Evolutionary conservation across 1,140 invertebrate species (phyloP).

Genomic region (Sitobion miscanthi): DNA sequence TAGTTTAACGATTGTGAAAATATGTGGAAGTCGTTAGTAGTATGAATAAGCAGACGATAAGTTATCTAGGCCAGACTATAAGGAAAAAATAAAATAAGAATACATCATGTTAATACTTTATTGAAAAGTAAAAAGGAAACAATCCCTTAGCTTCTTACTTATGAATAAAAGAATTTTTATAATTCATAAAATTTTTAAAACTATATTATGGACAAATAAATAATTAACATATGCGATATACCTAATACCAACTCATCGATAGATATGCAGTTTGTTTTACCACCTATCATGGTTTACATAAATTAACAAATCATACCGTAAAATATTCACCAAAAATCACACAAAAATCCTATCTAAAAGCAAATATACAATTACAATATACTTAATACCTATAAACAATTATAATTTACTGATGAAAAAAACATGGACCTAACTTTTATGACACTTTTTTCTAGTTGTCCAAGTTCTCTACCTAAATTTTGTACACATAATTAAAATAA

Average conservation of each 20-base stretch:
- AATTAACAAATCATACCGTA: not conserved
- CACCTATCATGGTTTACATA: not conserved
- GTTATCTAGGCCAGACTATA: not conserved
- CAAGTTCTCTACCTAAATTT: not conserved
- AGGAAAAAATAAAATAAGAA: not conserved
- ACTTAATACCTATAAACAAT: not conserved
- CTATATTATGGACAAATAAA: not conserved
- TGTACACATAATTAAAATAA: not conserved
- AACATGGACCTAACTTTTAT: not conserved
- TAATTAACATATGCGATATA: not conserved
- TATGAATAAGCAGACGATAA: constrained; percentile 14
- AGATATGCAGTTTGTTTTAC: not conserved
- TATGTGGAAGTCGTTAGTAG: constrained; percentile 18
- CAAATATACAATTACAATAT: not conserved
- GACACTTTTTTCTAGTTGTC: not conserved
- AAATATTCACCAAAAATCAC: not conserved
- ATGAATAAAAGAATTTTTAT: constrained; percentile 3
- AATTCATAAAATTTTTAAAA: not conserved
- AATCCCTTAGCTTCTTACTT: not conserved
- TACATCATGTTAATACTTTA: not conserved
- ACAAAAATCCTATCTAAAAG: not conserved
- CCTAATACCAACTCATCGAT: not conserved
- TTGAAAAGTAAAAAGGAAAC: constrained; percentile 1
- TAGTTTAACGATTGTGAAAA: not conserved
- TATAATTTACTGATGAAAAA: not conserved